These are phyloP conservation scores for Acestrorhynchus altus DNA, from an alignment of 2,797 vertebrate species.

Conservation along the genomic window DNA sequence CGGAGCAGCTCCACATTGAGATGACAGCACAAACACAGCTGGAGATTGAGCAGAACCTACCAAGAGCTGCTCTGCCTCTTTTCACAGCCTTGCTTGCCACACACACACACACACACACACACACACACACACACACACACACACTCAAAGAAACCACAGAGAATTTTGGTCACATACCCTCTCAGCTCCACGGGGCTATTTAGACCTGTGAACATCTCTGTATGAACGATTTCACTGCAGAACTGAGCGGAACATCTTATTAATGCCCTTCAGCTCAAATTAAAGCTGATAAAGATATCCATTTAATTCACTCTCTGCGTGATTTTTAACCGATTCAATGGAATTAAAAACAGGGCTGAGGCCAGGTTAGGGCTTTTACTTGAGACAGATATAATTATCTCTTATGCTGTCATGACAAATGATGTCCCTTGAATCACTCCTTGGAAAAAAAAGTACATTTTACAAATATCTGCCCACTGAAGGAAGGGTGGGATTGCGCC, in stretches of 20 bases:
- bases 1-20: slow-evolving; percentile 67
- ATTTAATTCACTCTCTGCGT: neutral
- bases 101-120: neutral
- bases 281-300: neutral
- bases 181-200: neutral
- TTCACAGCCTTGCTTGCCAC: neutral
- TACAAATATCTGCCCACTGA: too few species aligned
- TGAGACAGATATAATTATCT: too few species aligned
- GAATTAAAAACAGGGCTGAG: too few species aligned
- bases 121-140: slow-evolving; percentile 8
- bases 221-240: neutral
- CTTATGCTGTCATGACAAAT: too few species aligned
- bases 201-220: neutral
- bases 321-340: slow-evolving; percentile 6
- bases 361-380: too few species aligned
- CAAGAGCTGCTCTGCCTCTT: slow-evolving; percentile 29
- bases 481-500: too few species aligned
- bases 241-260: neutral
- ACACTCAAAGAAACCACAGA: slow-evolving; percentile 1
- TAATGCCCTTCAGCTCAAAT: neutral
- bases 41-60: slow-evolving; percentile 45
- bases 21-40: slow-evolving; percentile 79
- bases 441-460: too few species aligned
- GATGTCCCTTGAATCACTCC: too few species aligned
- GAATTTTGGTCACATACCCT: neutral